Evolutionary conservation across 2,797 vertebrate genomes (phyloP).

Genomic region (Salarias fasciatus): DNA sequence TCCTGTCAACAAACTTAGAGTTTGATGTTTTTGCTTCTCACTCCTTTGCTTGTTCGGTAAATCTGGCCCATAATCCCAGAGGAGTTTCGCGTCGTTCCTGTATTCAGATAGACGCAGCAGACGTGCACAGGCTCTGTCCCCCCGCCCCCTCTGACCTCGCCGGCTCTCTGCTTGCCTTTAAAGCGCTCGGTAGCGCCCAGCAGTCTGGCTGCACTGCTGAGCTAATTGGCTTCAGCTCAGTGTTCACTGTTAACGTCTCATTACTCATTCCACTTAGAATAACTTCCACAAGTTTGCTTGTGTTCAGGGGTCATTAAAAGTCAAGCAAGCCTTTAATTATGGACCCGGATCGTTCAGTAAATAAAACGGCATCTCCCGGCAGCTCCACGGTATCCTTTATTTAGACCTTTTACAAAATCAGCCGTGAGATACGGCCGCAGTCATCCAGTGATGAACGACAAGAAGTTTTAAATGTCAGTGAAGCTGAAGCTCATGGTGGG

Average conservation of each 20-base stretch:
- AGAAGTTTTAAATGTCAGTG: too few species aligned
- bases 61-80: too few species aligned
- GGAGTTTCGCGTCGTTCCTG: not conserved
- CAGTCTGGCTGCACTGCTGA: constrained; percentile 68
- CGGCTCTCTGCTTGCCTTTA: constrained; percentile 56
- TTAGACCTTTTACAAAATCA: constrained; percentile 8
- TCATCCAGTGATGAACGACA: too few species aligned
- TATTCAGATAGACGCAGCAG: not conserved
- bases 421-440: not conserved
- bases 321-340: constrained; percentile 78
- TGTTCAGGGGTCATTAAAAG: constrained; percentile 77
- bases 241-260: constrained; percentile 74
- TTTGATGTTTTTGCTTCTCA: too few species aligned
- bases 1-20: too few species aligned
- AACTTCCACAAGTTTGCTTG: constrained; percentile 77
- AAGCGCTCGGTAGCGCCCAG: constrained; percentile 65
- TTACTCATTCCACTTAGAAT: constrained; percentile 78
- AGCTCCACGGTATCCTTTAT: constrained; percentile 15
- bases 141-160: constrained; percentile 57
- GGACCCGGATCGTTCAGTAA: constrained; percentile 64
- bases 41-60: too few species aligned
- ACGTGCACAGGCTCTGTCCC: not conserved
- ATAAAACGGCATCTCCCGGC: constrained; percentile 60
- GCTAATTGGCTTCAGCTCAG: constrained; percentile 75
- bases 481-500: too few species aligned